A percentile compares a stretch with the other conserved stretches of the same genome.
phyloP scores from a whole-genome alignment of 2,113 vertebrate genomes.

The Bubo bubo region DNA sequence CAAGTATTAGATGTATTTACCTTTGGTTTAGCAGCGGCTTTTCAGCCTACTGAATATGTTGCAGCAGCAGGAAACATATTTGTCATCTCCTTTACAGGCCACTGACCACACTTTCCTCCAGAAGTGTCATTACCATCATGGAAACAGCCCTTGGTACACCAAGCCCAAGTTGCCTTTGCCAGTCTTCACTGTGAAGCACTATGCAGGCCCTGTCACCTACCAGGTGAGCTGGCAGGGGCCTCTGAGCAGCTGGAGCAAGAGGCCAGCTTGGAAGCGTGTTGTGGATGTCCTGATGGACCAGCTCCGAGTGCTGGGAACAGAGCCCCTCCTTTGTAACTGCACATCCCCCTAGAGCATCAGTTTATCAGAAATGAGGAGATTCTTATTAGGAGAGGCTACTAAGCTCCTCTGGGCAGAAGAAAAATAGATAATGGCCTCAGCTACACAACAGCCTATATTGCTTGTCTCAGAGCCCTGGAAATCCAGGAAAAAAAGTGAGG shows the following conservation, averaged over 20 bases:
- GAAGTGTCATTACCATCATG: conserved; percentile 93
- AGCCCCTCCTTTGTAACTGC: not conserved
- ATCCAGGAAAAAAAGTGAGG: not conserved
- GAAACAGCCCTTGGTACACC: conserved; percentile 80
- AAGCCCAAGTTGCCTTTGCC: conserved; percentile 91
- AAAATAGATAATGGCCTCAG: not conserved
- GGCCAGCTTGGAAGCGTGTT: not conserved
- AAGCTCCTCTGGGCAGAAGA: not conserved
- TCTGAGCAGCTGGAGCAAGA: not conserved
- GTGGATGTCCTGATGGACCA: not conserved
- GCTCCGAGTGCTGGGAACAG: not conserved
- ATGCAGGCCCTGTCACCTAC: conserved; percentile 89
- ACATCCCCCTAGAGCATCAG: not conserved
- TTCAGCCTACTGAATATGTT: not conserved
- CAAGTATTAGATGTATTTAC: not conserved
- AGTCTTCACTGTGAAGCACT: conserved; percentile 89
- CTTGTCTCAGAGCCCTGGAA: not conserved
- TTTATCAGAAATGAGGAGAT: not conserved
- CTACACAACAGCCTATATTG: not conserved
- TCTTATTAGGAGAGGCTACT: not conserved
- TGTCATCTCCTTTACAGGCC: conserved; percentile 73
- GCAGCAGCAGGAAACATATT: not conserved
- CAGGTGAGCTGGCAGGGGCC: conserved; percentile 75
- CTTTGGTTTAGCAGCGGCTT: not conserved
- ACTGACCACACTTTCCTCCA: conserved; percentile 96